phyloP scores from a whole-genome alignment of 2,888 invertebrate species.

The Chelonus formosanus region DNA sequence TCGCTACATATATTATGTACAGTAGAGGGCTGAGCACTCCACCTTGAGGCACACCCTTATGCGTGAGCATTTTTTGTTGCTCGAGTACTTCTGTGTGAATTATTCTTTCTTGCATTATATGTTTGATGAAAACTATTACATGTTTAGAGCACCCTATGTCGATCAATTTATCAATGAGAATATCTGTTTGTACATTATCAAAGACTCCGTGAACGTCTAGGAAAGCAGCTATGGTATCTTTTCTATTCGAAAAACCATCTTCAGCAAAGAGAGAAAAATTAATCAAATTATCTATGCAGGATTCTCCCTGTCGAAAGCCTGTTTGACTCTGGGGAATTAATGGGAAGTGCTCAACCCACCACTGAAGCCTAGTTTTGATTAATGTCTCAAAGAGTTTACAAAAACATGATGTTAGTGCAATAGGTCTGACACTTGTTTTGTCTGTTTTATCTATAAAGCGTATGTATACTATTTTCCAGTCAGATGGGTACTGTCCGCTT shows the following conservation, averaged over 20 bases:
- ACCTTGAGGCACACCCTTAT: too few relatives aligned
- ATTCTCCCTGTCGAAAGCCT: constrained; percentile 37
- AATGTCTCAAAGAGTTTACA: constrained; percentile 42
- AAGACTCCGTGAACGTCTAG: constrained; percentile 40
- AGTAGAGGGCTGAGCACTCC: too few relatives aligned
- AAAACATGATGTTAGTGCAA: constrained; percentile 38
- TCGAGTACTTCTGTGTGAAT: too few relatives aligned
- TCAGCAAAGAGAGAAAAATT: constrained; percentile 34
- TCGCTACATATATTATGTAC: too few relatives aligned
- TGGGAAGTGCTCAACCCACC: constrained; percentile 37
- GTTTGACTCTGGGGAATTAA: constrained; percentile 33
- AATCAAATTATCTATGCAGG: constrained; percentile 35
- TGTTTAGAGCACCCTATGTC: constrained; percentile 7
- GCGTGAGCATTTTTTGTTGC: too few relatives aligned
- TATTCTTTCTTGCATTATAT: too few relatives aligned
- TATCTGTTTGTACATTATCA: constrained; percentile 39
- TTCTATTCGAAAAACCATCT: constrained; percentile 18
- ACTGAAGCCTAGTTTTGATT: constrained; percentile 38
- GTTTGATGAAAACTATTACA: too few relatives aligned
- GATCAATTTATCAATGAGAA: constrained; percentile 26
- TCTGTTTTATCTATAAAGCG: constrained; percentile 39
- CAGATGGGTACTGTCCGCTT: constrained; percentile 12
- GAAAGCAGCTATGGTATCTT: constrained; percentile 32
- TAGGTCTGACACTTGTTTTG: constrained; percentile 31
- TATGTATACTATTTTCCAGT: constrained; percentile 30